Evolutionary conservation across 35 echinoderm and acorn worm species (phyloP).

Genomic region (Hemicentrotus pulcherrimus): DNA sequence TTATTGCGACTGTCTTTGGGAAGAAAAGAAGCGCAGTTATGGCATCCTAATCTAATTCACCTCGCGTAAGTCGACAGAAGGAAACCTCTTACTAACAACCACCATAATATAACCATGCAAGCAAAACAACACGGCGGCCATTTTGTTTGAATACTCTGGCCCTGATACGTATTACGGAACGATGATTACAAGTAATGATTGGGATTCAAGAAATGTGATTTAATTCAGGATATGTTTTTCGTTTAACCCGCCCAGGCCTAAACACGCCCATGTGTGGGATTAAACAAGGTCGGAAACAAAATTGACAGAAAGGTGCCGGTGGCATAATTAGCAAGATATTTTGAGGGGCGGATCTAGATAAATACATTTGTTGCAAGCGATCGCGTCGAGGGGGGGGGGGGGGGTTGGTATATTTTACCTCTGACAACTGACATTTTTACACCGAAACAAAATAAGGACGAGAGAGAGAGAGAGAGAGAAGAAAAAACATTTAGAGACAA

Average conservation of each 20-base stretch:
- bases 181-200: slow-evolving; percentile 5
- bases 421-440: too few species aligned
- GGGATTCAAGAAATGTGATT: not conserved
- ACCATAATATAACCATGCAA: not conserved
- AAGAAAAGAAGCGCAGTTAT: slow-evolving; percentile 3
- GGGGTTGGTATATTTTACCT: too few species aligned
- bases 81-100: not conserved
- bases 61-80: not conserved
- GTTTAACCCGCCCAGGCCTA: not conserved
- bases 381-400: too few species aligned
- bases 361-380: not conserved
- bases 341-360: not conserved
- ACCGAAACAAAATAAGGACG: too few species aligned
- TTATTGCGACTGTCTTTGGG: not conserved
- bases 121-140: slow-evolving; percentile 14
- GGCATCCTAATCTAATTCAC: slow-evolving; percentile 40
- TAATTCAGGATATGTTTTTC: not conserved
- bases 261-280: not conserved
- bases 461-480: too few species aligned
- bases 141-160: not conserved
- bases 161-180: not conserved
- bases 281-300: not conserved
- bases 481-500: too few species aligned
- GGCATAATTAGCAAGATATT: not conserved
- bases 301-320: not conserved